Conservation (phyloP, 2,888 invertebrate genomes). For the Bellardia bayeri region DNA sequence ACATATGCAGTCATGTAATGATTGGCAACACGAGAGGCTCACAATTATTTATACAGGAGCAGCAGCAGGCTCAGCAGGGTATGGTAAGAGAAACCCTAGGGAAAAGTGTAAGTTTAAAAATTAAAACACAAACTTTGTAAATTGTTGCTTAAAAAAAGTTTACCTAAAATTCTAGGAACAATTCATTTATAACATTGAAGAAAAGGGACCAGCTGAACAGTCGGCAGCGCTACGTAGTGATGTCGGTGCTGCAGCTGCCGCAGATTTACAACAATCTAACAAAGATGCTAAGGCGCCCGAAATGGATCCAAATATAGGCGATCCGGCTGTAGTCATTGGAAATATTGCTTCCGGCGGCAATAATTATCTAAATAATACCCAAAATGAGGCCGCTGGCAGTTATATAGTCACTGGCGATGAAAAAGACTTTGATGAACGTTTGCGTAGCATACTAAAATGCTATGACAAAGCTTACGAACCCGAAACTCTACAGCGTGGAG, state of each 20-base stretch:
- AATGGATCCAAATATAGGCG: conserved; percentile 75
- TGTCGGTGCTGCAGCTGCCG: conserved; percentile 55
- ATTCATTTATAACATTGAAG: conserved; percentile 74
- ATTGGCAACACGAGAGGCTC: conserved; percentile 83
- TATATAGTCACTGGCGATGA: conserved; percentile 83
- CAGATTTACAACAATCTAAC: conserved; percentile 46
- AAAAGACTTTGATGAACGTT: conserved; percentile 83
- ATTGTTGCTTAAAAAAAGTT: background rate
- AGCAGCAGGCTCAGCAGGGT: conserved; percentile 75
- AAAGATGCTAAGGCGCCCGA: conserved; percentile 68
- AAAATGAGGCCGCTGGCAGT: conserved; percentile 77
- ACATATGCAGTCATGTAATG: conserved; percentile 88
- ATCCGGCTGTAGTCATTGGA: conserved; percentile 77
- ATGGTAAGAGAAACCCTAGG: conserved; percentile 75
- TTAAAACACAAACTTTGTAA: background rate
- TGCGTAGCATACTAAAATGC: conserved; percentile 85
- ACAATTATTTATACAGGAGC: conserved; percentile 82
- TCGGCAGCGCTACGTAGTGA: conserved; percentile 73
- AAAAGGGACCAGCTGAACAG: conserved; percentile 75
- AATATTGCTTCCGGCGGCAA: conserved; percentile 76
- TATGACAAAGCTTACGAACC: conserved; percentile 87
- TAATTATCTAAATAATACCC: conserved; percentile 79
- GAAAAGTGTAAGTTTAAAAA: conserved; percentile 74
- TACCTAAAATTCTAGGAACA: conserved; percentile 74
- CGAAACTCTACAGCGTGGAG: conserved; percentile 89